Base-by-base conservation (phyloP, 2,797 vertebrate species). In the Sebastes matsubarae region DNA sequence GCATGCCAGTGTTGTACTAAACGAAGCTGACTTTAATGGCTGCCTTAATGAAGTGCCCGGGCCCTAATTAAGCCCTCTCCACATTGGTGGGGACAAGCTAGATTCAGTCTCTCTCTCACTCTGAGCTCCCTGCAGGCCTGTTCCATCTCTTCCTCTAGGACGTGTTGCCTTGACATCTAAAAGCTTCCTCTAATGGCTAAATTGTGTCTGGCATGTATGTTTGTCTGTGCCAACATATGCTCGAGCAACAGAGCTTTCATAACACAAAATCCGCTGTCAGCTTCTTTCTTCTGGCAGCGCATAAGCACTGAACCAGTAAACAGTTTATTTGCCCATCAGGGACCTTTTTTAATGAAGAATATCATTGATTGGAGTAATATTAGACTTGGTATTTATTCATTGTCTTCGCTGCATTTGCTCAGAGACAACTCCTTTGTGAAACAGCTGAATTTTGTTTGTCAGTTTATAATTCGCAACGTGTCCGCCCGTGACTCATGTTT, bases 11-110 rank as follows among this genome's bases (percentile, higher is more conserved):
- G 86, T 88, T 89, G 87, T 80, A 91, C 94, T 93, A 94, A 95
- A 94, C 88, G 86, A 90, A 94, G 87, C 91, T 92, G 93, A 95
- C 94, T 93, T 94, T 96, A 95, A 95, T 92, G 94, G 91, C 81
- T 93, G 93, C 92, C 87, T 91, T 94, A 93, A 94, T 93, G 93
- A 96, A 96, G 96, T 95, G 85, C 81, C 73, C 60, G 72, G 93
- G 88, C 89, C 87, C 71, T 96, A 92, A 94, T 96, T 96, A 94
- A 95, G 92, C 89, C 91, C 85, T 87, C 80, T 89, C 77, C 65
- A 89, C 91, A 88, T 82, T 73, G 86, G 71, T 78, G 77, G 79
- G 83, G 88, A 94, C 83, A 82, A 75, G 74, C 77, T 73, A 36
- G 75, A 87, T 65, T 78, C 77, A 75, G 70, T 84, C 36, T 77